Percentiles rank a stretch among this genome's conserved stretches.
Conservation (phyloP, 2,888 invertebrate genomes). For the Sphaeridia pumilis region DNA sequence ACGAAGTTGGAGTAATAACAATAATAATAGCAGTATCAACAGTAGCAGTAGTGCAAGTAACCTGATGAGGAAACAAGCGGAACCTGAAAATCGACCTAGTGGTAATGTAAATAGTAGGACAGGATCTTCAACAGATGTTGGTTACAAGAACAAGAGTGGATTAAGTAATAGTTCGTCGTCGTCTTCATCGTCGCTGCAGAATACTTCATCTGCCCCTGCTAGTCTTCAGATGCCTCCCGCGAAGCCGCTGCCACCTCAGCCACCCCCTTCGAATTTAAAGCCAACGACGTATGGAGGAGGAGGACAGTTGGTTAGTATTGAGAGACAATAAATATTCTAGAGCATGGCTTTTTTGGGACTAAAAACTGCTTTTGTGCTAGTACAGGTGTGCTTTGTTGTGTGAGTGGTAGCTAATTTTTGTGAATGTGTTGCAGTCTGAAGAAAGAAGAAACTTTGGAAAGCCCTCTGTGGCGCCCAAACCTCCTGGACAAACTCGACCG, state of each 20-base stretch:
- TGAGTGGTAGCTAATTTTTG: too few relatives aligned
- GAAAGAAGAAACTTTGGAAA: constrained; percentile 50
- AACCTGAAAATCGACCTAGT: background rate
- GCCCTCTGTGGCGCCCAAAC: constrained; percentile 72
- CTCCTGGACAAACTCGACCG: constrained; percentile 46
- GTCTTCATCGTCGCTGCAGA: background rate
- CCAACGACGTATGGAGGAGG: constrained; percentile 43
- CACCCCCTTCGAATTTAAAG: constrained; percentile 55
- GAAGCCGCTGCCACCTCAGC: constrained; percentile 59
- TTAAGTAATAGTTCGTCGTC: background rate
- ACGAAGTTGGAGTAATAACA: constrained; percentile 39
- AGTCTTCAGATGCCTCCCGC: constrained; percentile 24
- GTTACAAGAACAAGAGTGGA: background rate
- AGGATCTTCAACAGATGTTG: too few relatives aligned
- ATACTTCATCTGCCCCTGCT: constrained; percentile 13
- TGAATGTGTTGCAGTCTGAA: background rate
- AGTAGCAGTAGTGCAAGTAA: constrained; percentile 14
- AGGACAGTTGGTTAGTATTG: background rate
- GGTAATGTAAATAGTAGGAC: background rate
- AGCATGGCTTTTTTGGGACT: too few relatives aligned
- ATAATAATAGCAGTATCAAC: constrained; percentile 3
- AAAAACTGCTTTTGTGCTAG: too few relatives aligned
- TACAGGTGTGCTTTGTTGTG: too few relatives aligned
- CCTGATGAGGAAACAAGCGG: too few relatives aligned
- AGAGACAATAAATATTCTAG: too few relatives aligned